Conservation (phyloP, 1,140 invertebrate species). For the Leptonema lineaticorne region DNA sequence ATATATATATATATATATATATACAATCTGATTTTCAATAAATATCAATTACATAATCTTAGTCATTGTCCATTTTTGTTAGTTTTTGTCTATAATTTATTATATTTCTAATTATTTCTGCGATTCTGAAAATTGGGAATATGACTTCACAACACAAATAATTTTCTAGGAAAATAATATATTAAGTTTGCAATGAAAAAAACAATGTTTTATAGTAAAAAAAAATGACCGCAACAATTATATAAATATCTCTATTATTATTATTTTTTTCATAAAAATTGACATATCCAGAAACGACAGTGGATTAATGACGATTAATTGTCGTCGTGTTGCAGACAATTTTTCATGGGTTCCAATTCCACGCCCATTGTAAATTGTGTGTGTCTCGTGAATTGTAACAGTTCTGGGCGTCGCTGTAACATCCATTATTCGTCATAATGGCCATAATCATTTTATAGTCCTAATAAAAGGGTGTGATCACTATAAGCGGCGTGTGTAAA, state of each 20-base stretch:
- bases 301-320: conserved; percentile 12
- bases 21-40: no score
- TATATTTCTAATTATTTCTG: no score
- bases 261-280: not conserved
- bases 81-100: no score
- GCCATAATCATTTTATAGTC: conserved; percentile 17
- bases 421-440: conserved; percentile 31
- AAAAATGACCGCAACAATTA: not conserved
- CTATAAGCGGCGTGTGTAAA: no score
- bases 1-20: no score
- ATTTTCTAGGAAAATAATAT: no score
- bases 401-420: conserved; percentile 6
- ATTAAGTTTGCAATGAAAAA: no score
- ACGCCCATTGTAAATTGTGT: conserved; percentile 34
- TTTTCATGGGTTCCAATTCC: conserved; percentile 28
- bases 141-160: no score
- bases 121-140: no score
- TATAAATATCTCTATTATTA: not conserved
- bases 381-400: conserved; percentile 21
- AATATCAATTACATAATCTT: no score
- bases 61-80: no score
- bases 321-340: conserved; percentile 6
- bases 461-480: conserved; percentile 24
- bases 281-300: not conserved
- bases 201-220: no score